These are phyloP conservation scores for Orthosia gothica DNA, from an alignment of 2,888 invertebrate genomes.

Conservation along the genomic window DNA sequence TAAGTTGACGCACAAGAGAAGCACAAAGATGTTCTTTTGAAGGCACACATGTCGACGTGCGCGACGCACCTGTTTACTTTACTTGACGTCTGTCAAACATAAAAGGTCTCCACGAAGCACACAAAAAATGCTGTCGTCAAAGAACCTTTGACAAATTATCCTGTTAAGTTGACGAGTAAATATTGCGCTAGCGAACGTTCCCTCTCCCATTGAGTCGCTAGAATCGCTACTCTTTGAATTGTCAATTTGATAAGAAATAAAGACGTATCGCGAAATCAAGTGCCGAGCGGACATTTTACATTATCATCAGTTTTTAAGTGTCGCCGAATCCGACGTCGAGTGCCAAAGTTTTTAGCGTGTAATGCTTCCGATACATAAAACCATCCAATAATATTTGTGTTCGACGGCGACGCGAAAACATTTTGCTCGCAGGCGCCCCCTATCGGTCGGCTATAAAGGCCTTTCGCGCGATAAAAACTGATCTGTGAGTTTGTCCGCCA, in stretches of 20 bases:
- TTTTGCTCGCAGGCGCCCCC: conserved; percentile 83
- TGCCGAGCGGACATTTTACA: conserved; percentile 70
- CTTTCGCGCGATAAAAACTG: conserved; percentile 91
- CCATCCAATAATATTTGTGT: conserved; percentile 90
- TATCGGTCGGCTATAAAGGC: conserved; percentile 91
- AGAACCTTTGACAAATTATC: conserved; percentile 89
- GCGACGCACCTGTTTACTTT: conserved; percentile 80
- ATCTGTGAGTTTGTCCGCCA: conserved; percentile 90
- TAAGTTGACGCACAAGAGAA: conserved; percentile 52
- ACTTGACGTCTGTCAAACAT: conserved; percentile 85
- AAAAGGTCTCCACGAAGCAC: conserved; percentile 76
- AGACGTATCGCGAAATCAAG: conserved; percentile 65
- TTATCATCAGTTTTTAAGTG: conserved; percentile 80
- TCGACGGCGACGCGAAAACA: conserved; percentile 88
- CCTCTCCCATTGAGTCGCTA: conserved; percentile 49
- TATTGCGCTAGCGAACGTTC: conserved; percentile 65
- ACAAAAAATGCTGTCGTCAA: conserved; percentile 82
- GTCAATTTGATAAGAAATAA: conserved; percentile 67
- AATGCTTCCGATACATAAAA: conserved; percentile 91
- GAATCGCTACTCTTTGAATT: conserved; percentile 62
- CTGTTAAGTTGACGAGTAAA: conserved; percentile 82
- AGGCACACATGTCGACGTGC: conserved; percentile 72
- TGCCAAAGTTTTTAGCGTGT: conserved; percentile 89
- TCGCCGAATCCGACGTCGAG: conserved; percentile 78
- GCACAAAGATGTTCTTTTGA: conserved; percentile 67